A percentile compares a stretch with the other conserved stretches of the same genome.
Conservation (phyloP, 2,113 vertebrate genomes). For the Nibea albiflora region DNA sequence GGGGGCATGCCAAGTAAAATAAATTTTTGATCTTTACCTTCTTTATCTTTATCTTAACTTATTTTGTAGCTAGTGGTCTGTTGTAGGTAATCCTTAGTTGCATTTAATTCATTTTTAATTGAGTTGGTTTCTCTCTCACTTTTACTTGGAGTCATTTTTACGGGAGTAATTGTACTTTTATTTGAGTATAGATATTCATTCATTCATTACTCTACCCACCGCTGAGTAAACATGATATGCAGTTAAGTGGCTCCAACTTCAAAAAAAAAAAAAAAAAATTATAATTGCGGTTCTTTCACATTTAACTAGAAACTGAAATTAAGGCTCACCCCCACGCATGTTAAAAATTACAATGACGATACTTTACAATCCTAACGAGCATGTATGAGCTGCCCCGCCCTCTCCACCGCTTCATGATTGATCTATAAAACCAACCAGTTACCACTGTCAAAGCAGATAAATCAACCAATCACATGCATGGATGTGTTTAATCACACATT, state of each 20-base stretch:
- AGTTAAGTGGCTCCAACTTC: not conserved
- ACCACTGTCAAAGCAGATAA: constrained; percentile 62
- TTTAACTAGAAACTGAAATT: not conserved
- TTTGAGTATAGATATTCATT: too few relatives aligned
- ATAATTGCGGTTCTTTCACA: not conserved
- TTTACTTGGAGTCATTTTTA: too few relatives aligned
- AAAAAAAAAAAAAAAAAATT: not conserved
- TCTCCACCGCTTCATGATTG: constrained; percentile 31
- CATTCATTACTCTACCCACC: too few relatives aligned
- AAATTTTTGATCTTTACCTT: too few relatives aligned
- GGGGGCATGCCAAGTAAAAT: too few relatives aligned
- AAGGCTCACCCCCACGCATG: not conserved
- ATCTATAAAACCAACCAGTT: constrained; percentile 67
- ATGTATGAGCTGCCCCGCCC: constrained; percentile 25
- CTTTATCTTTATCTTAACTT: too few relatives aligned
- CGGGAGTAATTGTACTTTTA: too few relatives aligned
- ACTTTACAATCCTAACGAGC: constrained; percentile 21
- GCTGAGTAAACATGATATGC: not conserved
- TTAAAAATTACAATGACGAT: constrained; percentile 50
- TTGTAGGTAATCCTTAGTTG: too few relatives aligned
- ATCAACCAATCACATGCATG: constrained; percentile 79
- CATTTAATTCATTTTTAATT: too few relatives aligned
- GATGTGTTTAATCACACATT: constrained; percentile 78
- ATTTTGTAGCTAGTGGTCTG: too few relatives aligned
- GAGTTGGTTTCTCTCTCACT: too few relatives aligned